Evolutionary conservation across 2,113 vertebrate genomes (phyloP).

Genomic region (Phaethornis superciliosus): DNA sequence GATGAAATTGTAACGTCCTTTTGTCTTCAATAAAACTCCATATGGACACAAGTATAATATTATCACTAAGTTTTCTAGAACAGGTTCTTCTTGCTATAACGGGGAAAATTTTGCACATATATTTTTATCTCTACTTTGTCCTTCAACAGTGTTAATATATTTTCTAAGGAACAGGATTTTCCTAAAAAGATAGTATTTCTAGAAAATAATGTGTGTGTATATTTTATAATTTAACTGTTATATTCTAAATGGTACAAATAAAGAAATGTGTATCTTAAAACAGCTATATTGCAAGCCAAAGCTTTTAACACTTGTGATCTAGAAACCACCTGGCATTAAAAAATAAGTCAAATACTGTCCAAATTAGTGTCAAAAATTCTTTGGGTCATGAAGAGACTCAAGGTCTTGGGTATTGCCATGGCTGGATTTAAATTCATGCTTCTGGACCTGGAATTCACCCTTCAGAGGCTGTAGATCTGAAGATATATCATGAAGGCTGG

Average conservation of each 20-base stretch:
- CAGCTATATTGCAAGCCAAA: not conserved
- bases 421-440: not conserved
- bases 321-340: not conserved
- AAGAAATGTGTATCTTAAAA: not conserved
- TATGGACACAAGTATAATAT: not conserved
- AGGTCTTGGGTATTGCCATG: not conserved
- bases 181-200: not conserved
- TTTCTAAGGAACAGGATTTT: not conserved
- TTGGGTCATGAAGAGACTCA: not conserved
- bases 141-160: not conserved
- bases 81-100: not conserved
- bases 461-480: not conserved
- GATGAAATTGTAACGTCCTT: not conserved
- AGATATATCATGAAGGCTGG: not conserved
- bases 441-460: not conserved
- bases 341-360: not conserved
- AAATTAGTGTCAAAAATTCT: not conserved
- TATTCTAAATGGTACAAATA: not conserved
- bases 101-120: fast-evolving
- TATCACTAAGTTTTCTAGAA: not conserved
- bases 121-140: not conserved
- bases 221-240: not conserved
- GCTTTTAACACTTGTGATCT: not conserved
- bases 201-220: not conserved
- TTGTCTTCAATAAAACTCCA: not conserved